Evolutionary conservation across 2,797 vertebrate genomes (phyloP).

Genomic region (Cossypha caffra): DNA sequence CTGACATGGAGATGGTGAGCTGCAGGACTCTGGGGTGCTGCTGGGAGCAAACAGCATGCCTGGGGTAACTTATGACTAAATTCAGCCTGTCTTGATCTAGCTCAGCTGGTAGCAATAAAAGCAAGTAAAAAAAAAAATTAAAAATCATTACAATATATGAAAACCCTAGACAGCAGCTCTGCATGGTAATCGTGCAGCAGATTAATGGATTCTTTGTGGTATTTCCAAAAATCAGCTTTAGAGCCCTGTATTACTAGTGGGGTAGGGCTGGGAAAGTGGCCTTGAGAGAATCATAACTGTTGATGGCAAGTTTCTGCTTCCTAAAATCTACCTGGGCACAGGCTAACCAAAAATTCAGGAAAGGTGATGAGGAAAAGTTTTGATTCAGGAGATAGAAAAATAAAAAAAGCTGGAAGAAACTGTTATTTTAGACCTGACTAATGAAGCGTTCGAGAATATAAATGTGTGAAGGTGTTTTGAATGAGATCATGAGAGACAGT

Average conservation of each 20-base stretch:
- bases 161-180: not conserved
- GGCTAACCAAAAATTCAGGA: not conserved
- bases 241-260: not conserved
- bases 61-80: not conserved
- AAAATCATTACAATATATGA: not conserved
- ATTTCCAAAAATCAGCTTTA: not conserved
- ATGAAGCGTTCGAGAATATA: not conserved
- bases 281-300: not conserved
- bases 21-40: fast-evolving
- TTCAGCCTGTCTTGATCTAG: not conserved
- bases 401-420: not conserved
- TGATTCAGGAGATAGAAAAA: not conserved
- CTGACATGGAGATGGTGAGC: not conserved
- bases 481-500: not conserved
- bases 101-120: not conserved
- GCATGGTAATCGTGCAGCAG: not conserved
- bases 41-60: not conserved
- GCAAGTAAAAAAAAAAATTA: not conserved
- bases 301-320: not conserved
- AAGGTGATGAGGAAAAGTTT: not conserved
- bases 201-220: not conserved
- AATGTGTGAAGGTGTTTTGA: not conserved
- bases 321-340: not conserved
- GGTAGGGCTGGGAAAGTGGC: not conserved
- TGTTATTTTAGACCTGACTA: not conserved